Evolutionary conservation across 1,140 invertebrate species (phyloP).

Genomic region (Drosophila chauvacae): DNA sequence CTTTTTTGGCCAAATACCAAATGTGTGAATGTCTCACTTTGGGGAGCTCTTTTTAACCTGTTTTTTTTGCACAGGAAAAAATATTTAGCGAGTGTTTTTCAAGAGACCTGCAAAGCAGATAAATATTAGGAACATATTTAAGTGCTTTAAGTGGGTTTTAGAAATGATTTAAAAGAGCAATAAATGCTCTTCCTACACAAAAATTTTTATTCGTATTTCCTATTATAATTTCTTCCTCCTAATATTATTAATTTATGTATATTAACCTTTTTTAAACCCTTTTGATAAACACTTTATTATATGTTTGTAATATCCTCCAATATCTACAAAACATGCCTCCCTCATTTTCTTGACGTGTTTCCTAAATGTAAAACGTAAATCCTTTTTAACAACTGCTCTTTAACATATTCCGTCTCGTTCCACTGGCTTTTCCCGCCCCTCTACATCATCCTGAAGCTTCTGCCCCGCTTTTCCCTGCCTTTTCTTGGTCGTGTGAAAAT

Average conservation of each 20-base stretch:
- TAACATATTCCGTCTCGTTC: conserved; percentile 63
- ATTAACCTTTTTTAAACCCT: no score
- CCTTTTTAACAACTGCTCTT: conserved; percentile 83
- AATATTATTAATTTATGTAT: no score
- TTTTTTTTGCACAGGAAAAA: conserved; percentile 16
- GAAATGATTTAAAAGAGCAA: neutral
- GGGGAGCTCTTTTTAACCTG: neutral
- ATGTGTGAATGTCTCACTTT: conserved; percentile 56
- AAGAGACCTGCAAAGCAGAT: neutral
- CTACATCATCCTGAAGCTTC: neutral
- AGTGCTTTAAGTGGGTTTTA: neutral
- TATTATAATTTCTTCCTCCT: no score
- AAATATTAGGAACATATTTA: neutral
- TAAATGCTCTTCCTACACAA: no score
- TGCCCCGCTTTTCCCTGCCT: neutral
- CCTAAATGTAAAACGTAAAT: conserved; percentile 79
- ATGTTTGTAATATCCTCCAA: no score
- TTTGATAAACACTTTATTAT: no score
- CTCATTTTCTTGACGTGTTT: conserved; percentile 16
- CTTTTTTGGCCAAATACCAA: conserved; percentile 71
- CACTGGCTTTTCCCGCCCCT: neutral
- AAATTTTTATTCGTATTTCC: no score
- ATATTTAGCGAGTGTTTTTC: no score
- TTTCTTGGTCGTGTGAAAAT: conserved; percentile 70
- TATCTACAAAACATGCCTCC: no score